A percentile compares a stretch with the other conserved stretches of the same genome.
Evolutionary conservation across 1,140 invertebrate genomes (phyloP).

Genomic region (Eumeta japonica): DNA sequence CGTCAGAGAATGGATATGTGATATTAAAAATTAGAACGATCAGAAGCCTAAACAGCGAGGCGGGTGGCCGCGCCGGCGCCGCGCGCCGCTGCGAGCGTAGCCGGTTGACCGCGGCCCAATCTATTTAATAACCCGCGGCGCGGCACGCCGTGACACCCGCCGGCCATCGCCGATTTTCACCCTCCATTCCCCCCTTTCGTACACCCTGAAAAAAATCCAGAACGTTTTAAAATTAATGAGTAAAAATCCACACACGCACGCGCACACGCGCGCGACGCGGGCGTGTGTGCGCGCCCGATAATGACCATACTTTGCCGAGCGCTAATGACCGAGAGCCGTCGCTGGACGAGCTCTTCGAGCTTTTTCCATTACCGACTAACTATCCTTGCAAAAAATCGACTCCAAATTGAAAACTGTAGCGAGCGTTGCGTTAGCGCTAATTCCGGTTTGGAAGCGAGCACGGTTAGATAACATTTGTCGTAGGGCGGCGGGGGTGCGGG

Average conservation of each 20-base stretch:
- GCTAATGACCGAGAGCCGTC: constrained; percentile 26
- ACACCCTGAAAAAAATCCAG: constrained; percentile 58
- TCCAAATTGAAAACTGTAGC: constrained; percentile 55
- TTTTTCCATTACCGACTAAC: constrained; percentile 45
- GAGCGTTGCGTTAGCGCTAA: constrained; percentile 41
- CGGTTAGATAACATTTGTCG: constrained; percentile 57
- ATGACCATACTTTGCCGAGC: constrained; percentile 38
- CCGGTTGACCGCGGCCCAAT: constrained; percentile 58
- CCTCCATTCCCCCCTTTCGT: constrained; percentile 45
- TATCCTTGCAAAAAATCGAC: constrained; percentile 48
- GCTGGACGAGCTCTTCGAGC: constrained; percentile 32
- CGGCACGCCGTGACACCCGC: constrained; percentile 53
- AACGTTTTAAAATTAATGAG: constrained; percentile 62
- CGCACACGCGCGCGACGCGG: constrained; percentile 17
- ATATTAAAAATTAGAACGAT: too few relatives aligned
- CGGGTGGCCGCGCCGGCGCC: background rate
- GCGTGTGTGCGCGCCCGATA: constrained; percentile 40
- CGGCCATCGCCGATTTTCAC: constrained; percentile 56
- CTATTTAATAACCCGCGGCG: constrained; percentile 58
- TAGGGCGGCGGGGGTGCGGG: constrained; percentile 52
- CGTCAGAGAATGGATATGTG: too few relatives aligned
- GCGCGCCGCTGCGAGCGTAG: constrained; percentile 53
- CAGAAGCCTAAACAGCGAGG: background rate
- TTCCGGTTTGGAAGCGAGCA: constrained; percentile 41
- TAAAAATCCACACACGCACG: constrained; percentile 56